These are phyloP conservation scores for Cebus imitator DNA, from an alignment of 2,113 vertebrate species.

Conservation along the genomic window DNA sequence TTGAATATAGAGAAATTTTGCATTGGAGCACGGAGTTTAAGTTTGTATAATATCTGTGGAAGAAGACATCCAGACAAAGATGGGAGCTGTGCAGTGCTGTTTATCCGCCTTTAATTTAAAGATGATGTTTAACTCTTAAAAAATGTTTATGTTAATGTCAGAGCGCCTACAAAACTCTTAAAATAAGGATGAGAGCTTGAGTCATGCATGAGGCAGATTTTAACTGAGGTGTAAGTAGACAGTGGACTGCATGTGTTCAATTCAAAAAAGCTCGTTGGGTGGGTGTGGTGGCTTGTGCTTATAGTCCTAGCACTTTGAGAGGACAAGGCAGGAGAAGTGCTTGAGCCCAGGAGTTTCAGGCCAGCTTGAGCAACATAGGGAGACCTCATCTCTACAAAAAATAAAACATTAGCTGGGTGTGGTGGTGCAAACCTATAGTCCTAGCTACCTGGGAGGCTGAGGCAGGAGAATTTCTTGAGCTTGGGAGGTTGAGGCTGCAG, in stretches of 20 bases:
- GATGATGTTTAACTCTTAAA: neutral
- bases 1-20: neutral
- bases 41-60: neutral
- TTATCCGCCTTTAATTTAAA: neutral
- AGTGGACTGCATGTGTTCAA: neutral
- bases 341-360: no score
- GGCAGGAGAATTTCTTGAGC: no score
- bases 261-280: neutral
- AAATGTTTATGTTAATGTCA: slow-evolving; percentile 12
- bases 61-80: neutral
- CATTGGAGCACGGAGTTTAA: neutral
- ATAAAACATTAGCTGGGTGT: no score
- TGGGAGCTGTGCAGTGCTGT: neutral
- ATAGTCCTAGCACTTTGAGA: no score
- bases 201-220: neutral
- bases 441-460: no score
- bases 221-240: neutral
- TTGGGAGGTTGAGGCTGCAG: no score
- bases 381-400: no score
- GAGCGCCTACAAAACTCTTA: neutral
- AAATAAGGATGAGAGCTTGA: neutral
- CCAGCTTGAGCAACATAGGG: no score
- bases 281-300: no score
- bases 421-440: no score
- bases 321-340: no score